These are phyloP conservation scores for Onychostruthus taczanowskii DNA, from an alignment of 2,113 vertebrate species.

Conservation along the genomic window DNA sequence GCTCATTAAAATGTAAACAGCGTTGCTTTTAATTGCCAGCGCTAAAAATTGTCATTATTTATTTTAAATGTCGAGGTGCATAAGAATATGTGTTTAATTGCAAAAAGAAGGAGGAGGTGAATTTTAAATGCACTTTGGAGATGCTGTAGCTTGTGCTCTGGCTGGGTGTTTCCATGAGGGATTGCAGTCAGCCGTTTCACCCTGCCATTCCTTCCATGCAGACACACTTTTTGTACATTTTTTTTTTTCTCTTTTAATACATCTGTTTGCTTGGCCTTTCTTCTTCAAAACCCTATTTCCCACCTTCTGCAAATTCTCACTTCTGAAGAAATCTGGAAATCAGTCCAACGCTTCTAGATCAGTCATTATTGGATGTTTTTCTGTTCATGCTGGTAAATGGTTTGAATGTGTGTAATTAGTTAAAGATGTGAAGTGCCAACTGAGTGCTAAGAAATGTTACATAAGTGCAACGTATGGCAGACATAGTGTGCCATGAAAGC, in stretches of 20 bases:
- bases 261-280: neutral
- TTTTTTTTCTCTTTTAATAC: neutral
- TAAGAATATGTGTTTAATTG: slow-evolving; percentile 51
- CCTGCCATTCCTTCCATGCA: neutral
- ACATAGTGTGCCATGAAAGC: neutral
- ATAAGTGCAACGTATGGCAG: slow-evolving; percentile 25
- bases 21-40: neutral
- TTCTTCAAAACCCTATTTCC: neutral
- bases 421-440: slow-evolving; percentile 20
- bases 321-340: neutral
- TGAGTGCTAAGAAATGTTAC: slow-evolving; percentile 24
- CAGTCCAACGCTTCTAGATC: neutral
- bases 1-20: slow-evolving; percentile 51
- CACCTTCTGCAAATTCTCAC: neutral
- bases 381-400: neutral
- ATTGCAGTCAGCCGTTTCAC: neutral
- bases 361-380: slow-evolving; percentile 21
- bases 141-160: neutral
- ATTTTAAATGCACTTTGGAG: slow-evolving; percentile 14
- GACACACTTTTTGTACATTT: neutral
- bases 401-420: slow-evolving; percentile 25
- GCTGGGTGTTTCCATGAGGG: neutral
- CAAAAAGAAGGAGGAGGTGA: slow-evolving; percentile 38
- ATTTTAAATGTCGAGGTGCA: slow-evolving; percentile 50
- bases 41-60: slow-evolving; percentile 62